Conservation (phyloP, 2,113 vertebrate genomes). For the Calonectris borealis region DNA sequence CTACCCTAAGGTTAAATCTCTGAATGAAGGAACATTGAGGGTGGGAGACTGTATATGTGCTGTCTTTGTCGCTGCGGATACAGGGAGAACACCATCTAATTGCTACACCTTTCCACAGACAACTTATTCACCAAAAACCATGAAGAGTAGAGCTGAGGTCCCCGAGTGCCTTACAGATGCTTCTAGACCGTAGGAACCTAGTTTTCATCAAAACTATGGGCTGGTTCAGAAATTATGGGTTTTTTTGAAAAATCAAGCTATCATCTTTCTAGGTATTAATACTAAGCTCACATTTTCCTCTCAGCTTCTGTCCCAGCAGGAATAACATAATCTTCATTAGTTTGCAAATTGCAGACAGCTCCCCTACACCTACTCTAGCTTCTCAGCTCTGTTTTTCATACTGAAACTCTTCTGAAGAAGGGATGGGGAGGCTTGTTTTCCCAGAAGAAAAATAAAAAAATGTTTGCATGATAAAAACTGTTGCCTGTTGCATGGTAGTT, state of each 20-base stretch:
- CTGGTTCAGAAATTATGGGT: not conserved
- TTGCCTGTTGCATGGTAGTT: not conserved
- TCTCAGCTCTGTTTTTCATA: not conserved
- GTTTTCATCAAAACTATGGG: not conserved
- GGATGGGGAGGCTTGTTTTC: not conserved
- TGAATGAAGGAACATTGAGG: not conserved
- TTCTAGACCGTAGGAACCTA: not conserved
- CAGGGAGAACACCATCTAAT: not conserved
- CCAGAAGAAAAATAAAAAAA: not conserved
- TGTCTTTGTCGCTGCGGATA: not conserved
- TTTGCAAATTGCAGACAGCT: not conserved
- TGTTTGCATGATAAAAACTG: constrained; percentile 35
- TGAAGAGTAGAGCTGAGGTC: not conserved
- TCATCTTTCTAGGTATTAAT: constrained; percentile 10
- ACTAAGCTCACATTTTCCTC: constrained; percentile 11
- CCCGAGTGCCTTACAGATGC: not conserved
- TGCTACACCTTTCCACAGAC: not conserved
- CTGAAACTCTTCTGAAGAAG: not conserved
- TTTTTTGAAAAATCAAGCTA: constrained; percentile 10
- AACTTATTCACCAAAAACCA: not conserved
- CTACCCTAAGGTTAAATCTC: not conserved
- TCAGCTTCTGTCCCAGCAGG: constrained; percentile 15
- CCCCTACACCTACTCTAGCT: not conserved
- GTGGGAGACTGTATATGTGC: not conserved
- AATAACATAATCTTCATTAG: not conserved